A percentile compares a stretch with the other conserved stretches of the same genome.
Conservation (phyloP, 2,888 invertebrate genomes). For the Pristionchus entomophagus region DNA sequence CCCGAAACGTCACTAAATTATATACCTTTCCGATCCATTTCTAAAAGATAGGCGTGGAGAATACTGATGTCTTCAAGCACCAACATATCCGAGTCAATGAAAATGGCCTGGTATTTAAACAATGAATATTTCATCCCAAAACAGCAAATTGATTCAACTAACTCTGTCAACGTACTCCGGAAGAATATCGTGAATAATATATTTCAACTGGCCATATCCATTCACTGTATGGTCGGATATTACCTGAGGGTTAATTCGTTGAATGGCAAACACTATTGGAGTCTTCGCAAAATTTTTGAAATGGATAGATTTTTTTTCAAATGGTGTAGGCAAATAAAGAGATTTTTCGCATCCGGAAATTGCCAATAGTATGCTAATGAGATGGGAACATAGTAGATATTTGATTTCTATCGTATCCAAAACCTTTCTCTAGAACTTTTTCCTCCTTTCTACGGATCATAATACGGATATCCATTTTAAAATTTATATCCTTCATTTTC, state of each 20-base stretch:
- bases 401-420: no score
- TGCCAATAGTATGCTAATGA: no score
- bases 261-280: background rate
- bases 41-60: background rate
- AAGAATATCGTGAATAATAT: background rate
- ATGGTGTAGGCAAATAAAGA: no score
- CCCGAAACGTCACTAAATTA: no score
- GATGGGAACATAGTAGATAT: no score
- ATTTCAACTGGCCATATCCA: background rate
- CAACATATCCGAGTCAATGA: background rate
- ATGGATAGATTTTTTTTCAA: background rate
- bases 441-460: no score
- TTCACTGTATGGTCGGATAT: background rate
- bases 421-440: no score
- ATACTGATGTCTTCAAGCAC: background rate
- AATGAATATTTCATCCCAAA: background rate
- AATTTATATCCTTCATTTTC: no score
- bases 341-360: no score
- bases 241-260: background rate
- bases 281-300: background rate
- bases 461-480: no score
- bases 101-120: background rate
- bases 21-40: background rate
- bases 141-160: background rate
- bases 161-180: background rate